phyloP scores from a whole-genome alignment of 2,888 invertebrate species.

The Ormyrus rosae region DNA sequence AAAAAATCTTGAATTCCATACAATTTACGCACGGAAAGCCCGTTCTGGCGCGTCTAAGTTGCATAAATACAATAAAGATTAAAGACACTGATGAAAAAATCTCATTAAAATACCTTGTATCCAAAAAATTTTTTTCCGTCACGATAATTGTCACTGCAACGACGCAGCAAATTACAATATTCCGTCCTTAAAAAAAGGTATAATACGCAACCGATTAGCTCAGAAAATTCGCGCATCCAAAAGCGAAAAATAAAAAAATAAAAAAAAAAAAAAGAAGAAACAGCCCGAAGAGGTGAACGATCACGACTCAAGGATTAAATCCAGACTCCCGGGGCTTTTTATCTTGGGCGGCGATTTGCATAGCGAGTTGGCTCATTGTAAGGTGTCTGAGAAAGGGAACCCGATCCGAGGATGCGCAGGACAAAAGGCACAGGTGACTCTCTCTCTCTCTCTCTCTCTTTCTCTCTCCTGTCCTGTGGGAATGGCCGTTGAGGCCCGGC shows the following conservation, averaged over 20 bases:
- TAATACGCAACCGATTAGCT: neutral
- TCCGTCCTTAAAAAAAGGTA: too few relatives aligned
- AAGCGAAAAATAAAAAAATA: neutral
- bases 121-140: too few relatives aligned
- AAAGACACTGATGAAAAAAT: too few relatives aligned
- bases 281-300: slow-evolving; percentile 11
- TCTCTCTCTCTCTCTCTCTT: neutral
- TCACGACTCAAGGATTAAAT: slow-evolving; percentile 27
- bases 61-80: too few relatives aligned
- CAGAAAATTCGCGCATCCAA: slow-evolving; percentile 1
- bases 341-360: slow-evolving; percentile 42
- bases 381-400: slow-evolving; percentile 40
- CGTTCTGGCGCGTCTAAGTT: too few relatives aligned
- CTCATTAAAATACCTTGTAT: too few relatives aligned
- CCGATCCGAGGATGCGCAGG: slow-evolving; percentile 62
- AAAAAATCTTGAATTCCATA: too few relatives aligned
- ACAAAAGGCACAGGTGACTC: slow-evolving; percentile 67
- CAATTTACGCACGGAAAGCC: too few relatives aligned
- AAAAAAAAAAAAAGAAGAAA: too few relatives aligned
- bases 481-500: slow-evolving; percentile 69
- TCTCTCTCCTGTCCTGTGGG: slow-evolving; percentile 64
- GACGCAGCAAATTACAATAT: too few relatives aligned
- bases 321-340: slow-evolving; percentile 24
- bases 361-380: slow-evolving; percentile 34
- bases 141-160: too few relatives aligned